Evolutionary conservation across 2,888 invertebrate genomes (phyloP), one percentile per base, ranked within the genome.

Genomic region (Bombylius major): DNA sequence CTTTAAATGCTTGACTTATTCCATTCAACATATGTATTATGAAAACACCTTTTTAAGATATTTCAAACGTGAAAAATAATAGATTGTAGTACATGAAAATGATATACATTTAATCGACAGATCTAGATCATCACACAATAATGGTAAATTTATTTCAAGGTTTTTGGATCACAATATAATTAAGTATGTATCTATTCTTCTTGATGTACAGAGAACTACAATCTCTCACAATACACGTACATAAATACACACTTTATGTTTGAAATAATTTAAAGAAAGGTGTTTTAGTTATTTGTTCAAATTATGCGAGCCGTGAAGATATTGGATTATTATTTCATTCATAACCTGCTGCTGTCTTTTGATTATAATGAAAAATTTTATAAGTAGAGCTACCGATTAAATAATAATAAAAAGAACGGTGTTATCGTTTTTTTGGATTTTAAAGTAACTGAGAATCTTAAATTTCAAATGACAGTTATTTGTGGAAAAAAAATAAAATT

Each of bases 271-370:
- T 23, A 23, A 42, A 42, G 39, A 42, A 42, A 54, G 50, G 54
- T 54, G 54, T 54, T 54, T 23, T 50, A 32, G 45, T 47, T 50
- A 54, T 54, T 54, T 54, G 54, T 54, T 54, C 49, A 54, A 54
- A 54, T 33, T 44, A 50, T 50, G 32, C 50, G 33, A 50, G 54
- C 54, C 54, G 54, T 54, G 54, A 54, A 54, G 50, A 54, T 50
- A 54, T 54, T 50, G 54, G 54, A 54, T 54, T 54, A 54, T 54
- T 50, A 44, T 54, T 50, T 54, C 50, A 54, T 54, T 50, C 11
- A 42, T 11, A 23, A 23, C 23, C 23, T 23, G 23, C 23, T 23
- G 23, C 23, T 23, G 23, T 23, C 23, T 23, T 23, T 23, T 23
- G 23, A 23, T 2, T 23, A 23, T 23, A 23, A 23, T 23, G 23